Percentiles rank a stretch among this genome's conserved stretches.
These are phyloP conservation scores for Drosophila bocqueti DNA, from an alignment of 1,140 invertebrate species.

Conservation along the genomic window DNA sequence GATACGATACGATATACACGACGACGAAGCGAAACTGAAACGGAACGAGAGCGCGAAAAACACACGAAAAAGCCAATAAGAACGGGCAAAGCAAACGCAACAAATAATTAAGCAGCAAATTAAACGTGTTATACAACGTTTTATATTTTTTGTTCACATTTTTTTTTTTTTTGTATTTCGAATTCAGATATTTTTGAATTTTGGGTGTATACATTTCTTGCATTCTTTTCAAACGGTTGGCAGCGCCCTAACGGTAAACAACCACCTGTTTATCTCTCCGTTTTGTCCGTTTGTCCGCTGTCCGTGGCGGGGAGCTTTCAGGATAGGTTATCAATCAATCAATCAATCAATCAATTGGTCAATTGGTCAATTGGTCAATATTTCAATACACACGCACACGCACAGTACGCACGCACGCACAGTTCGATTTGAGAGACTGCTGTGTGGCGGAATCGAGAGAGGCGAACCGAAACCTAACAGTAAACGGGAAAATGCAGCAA, in stretches of 20 bases:
- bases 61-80: constrained; percentile 47
- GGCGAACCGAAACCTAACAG: constrained; percentile 22
- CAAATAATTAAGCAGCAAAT: constrained; percentile 82
- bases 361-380: constrained; percentile 22
- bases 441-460: constrained; percentile 18
- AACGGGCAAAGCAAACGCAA: constrained; percentile 65
- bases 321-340: constrained; percentile 21
- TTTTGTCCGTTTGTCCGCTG: constrained; percentile 8
- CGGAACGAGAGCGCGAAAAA: constrained; percentile 45
- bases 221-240: constrained; percentile 14
- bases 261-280: constrained; percentile 32
- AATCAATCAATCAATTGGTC: constrained; percentile 20
- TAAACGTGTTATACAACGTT: constrained; percentile 82
- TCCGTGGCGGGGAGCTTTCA: constrained; percentile 25
- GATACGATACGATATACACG: constrained; percentile 66
- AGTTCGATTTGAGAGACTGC: constrained; percentile 14
- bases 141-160: constrained; percentile 18
- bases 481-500: constrained; percentile 10
- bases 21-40: constrained; percentile 58
- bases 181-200: constrained; percentile 7
- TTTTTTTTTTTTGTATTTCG: constrained; percentile 1
- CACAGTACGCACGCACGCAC: constrained; percentile 21
- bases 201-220: not conserved
- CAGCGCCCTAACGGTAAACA: constrained; percentile 13
- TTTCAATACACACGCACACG: constrained; percentile 24